phyloP scores from a whole-genome alignment of 2,113 vertebrate species.

The Eupsittula cactorum region DNA sequence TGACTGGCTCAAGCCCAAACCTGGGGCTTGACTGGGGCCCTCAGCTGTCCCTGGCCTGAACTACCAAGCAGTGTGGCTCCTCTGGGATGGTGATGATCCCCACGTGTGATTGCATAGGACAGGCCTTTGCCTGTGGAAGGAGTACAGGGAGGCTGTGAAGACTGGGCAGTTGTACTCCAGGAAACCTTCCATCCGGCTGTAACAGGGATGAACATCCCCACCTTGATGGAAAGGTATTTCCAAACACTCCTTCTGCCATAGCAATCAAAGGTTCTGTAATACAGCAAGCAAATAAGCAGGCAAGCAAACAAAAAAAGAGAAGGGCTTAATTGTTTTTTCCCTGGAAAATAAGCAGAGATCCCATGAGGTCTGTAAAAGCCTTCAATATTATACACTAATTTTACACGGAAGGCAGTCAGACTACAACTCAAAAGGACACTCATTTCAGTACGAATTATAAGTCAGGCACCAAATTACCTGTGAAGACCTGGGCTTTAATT shows the following conservation, averaged over 20 bases:
- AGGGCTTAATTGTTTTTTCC: background rate
- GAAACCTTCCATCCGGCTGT: background rate
- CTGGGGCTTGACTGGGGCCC: background rate
- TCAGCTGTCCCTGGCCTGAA: background rate
- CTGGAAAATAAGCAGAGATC: background rate
- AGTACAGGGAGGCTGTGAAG: fast-evolving
- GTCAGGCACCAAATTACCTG: background rate
- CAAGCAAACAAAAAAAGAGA: background rate
- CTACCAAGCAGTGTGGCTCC: background rate
- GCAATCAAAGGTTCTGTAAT: background rate
- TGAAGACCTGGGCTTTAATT: background rate
- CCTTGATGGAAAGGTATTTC: background rate
- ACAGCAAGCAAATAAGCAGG: background rate
- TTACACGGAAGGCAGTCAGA: background rate
- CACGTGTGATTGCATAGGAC: fast-evolving
- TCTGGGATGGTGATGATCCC: background rate
- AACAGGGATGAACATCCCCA: background rate
- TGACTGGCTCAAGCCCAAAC: background rate
- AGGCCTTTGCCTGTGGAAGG: background rate
- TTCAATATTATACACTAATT: background rate
- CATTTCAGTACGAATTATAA: background rate
- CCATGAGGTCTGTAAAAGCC: background rate
- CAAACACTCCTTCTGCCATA: background rate
- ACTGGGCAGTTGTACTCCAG: fast-evolving
- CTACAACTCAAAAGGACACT: background rate